Evolutionary conservation across 2,113 vertebrate genomes (phyloP), one percentile per base, ranked within the genome.

Genomic region (Plectropomus leopardus): DNA sequence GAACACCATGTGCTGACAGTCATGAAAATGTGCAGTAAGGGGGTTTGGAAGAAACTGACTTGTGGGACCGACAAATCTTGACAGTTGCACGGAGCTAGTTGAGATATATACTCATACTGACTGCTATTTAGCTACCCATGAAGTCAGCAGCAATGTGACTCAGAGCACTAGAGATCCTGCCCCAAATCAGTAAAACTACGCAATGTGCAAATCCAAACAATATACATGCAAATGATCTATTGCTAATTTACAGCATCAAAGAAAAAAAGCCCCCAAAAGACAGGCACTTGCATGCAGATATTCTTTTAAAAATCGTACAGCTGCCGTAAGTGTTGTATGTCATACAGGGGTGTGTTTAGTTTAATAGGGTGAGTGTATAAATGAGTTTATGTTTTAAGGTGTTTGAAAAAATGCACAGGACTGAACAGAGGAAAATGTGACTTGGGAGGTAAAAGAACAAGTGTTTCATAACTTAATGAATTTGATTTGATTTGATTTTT

Each of bases 401-500:
- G 66, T 80, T 73, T 74, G 42, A 64, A 61, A n/a, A 24, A 64
- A 78, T n/a, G 65, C 51, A 70, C 36, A 63, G 60, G 50, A 68
- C 76, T 32, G 60, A 85, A 72, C 59, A 9, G 53, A 7, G 50
- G 84, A 79, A 76, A 88, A 86, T 86, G 70, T 83, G 75, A 83
- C 47, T 58, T 30, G 48, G 78, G 75, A 89, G 71, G 74, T 70
- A 72, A 86, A 84, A 44, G 76, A 85, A 83, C 82, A 92, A 92
- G 72, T 91, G 78, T 86, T 83, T 82, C 86, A 47, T 81, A 86
- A 93, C 79, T 86, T 91, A 90, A 94, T 92, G 78, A 91, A 92
- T 92, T 88, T 90, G 23, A 83, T 88, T 80, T 80, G 76, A 86
- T 80, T 82, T 77, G 40, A 60, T 68, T 77, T 86, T 78, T 71